Conservation (phyloP, 2,797 vertebrate species). For the Myotis myotis region DNA sequence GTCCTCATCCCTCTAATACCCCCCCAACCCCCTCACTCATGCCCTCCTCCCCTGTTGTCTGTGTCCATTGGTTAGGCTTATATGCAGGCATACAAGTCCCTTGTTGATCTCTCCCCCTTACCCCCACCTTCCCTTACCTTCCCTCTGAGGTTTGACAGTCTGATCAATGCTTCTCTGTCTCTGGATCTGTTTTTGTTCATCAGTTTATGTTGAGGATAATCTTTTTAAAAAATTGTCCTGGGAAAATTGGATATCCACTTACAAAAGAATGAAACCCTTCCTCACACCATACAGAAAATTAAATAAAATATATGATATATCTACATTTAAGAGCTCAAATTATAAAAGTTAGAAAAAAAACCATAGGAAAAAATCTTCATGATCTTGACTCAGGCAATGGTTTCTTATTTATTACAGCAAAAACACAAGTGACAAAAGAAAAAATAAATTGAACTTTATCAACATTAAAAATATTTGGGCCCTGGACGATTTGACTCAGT, state of each 20-base stretch:
- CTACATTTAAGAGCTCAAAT: conserved; percentile 14
- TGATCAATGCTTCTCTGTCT: too few species aligned
- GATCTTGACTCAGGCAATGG: background rate
- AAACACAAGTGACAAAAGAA: conserved; percentile 1
- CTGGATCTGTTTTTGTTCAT: too few species aligned
- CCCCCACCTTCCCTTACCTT: too few species aligned
- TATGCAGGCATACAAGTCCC: too few species aligned
- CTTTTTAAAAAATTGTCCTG: background rate
- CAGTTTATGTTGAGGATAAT: background rate
- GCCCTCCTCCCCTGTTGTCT: too few species aligned
- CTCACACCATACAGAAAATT: background rate
- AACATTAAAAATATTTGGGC: background rate
- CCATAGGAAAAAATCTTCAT: background rate
- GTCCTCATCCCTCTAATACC: too few species aligned
- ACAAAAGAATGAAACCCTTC: background rate
- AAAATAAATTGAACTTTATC: background rate
- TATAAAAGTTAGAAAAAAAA: background rate
- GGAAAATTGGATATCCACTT: background rate
- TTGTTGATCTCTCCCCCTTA: too few species aligned
- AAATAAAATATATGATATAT: background rate
- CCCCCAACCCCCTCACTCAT: too few species aligned
- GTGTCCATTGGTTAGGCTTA: too few species aligned
- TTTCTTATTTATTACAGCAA: background rate
- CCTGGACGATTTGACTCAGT: too few species aligned
- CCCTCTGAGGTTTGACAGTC: too few species aligned